A percentile compares a stretch with the other conserved stretches of the same genome.
Conservation (phyloP, 2,113 vertebrate genomes). For the Triplophysa rosa region DNA sequence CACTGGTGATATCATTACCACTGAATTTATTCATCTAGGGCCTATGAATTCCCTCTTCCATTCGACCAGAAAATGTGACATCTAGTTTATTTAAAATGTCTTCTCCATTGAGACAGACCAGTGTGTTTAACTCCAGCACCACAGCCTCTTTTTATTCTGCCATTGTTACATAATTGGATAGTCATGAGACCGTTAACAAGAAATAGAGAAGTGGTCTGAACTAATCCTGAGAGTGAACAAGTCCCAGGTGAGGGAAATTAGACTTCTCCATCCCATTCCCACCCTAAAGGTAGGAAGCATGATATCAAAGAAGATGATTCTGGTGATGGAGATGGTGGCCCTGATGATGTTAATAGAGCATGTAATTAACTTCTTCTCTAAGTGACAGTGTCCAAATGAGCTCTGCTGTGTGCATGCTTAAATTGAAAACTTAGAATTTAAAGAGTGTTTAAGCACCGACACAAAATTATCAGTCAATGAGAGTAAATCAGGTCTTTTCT, state of each 20-base stretch:
- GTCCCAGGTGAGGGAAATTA: constrained; percentile 61
- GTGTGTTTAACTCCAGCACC: background rate
- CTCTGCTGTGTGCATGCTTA: background rate
- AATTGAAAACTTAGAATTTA: constrained; percentile 22
- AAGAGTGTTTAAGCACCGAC: constrained; percentile 1
- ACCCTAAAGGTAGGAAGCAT: constrained; percentile 53
- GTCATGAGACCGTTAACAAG: background rate
- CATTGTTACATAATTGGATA: background rate
- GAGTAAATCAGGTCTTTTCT: background rate
- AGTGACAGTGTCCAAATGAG: constrained; percentile 31
- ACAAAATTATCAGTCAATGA: constrained; percentile 3
- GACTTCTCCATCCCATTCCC: constrained; percentile 2
- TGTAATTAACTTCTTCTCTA: constrained; percentile 49
- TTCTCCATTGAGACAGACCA: constrained; percentile 4
- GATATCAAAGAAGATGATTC: constrained; percentile 13
- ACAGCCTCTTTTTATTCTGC: background rate
- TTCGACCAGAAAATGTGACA: background rate
- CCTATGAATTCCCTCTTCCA: too few species aligned
- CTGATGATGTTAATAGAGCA: constrained; percentile 49
- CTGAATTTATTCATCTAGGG: too few species aligned
- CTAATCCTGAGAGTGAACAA: background rate
- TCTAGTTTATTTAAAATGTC: constrained; percentile 22
- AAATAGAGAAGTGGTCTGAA: background rate
- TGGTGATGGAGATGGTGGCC: background rate
- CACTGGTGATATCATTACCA: too few species aligned